phyloP scores from a whole-genome alignment of 2,888 invertebrate species.

The Chironomus tentans region DNA sequence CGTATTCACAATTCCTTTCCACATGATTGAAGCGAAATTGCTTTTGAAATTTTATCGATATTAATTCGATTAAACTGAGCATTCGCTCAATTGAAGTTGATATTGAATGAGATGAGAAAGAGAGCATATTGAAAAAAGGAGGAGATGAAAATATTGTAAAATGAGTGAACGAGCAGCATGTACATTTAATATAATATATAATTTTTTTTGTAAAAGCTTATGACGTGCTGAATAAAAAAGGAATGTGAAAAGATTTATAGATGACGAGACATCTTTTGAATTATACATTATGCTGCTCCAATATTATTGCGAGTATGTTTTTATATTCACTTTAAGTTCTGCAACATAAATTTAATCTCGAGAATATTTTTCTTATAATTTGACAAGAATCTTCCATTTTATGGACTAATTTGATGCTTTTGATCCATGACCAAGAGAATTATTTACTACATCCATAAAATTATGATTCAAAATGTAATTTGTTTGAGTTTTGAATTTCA shows the following conservation, averaged over 20 bases:
- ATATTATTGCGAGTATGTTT: too few relatives aligned
- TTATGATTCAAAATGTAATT: too few relatives aligned
- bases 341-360: too few relatives aligned
- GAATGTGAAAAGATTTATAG: background rate
- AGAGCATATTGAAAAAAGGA: background rate
- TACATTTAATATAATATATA: background rate
- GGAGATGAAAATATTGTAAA: background rate
- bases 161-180: background rate
- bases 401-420: too few relatives aligned
- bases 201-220: background rate
- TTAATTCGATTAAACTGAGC: constrained; percentile 7
- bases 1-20: background rate
- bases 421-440: too few relatives aligned
- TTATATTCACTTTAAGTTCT: too few relatives aligned
- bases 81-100: background rate
- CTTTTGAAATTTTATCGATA: constrained; percentile 5
- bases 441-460: too few relatives aligned
- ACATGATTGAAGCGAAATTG: constrained; percentile 1
- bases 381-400: too few relatives aligned
- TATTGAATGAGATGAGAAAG: background rate
- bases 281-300: too few relatives aligned
- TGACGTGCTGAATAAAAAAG: background rate
- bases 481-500: too few relatives aligned
- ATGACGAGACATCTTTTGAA: background rate
- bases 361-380: too few relatives aligned